These are phyloP conservation scores for Sorex maritimensis DNA, from an alignment of 2,797 vertebrate genomes.

Conservation along the genomic window DNA sequence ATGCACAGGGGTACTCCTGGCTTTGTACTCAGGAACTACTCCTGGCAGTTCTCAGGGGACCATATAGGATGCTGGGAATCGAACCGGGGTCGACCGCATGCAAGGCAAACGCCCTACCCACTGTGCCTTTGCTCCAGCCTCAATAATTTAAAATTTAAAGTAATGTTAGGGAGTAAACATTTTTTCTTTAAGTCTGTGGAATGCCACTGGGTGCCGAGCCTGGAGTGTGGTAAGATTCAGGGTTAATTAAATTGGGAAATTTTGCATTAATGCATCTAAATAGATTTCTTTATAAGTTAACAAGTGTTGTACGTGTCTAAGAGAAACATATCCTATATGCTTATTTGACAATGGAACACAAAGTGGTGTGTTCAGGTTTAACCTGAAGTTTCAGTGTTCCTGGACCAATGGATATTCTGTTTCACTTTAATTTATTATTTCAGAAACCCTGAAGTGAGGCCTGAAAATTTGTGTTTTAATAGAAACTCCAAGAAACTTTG, in stretches of 20 bases:
- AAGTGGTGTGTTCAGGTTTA: neutral
- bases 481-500: neutral
- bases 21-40: too few relatives aligned
- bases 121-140: too few relatives aligned
- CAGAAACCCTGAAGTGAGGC: neutral
- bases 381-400: neutral
- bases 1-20: too few relatives aligned
- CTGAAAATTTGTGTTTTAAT: neutral
- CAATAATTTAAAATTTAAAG: too few relatives aligned
- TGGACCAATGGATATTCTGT: neutral
- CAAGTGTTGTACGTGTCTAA: neutral
- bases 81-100: too few relatives aligned
- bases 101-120: too few relatives aligned
- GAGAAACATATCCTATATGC: neutral
- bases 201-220: neutral
- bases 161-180: neutral
- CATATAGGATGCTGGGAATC: too few relatives aligned
- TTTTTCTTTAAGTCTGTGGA: conserved; percentile 31
- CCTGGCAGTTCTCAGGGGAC: too few relatives aligned
- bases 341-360: neutral
- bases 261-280: neutral
- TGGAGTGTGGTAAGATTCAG: neutral
- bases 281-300: conserved; percentile 46
- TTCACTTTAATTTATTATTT: neutral
- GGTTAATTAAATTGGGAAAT: conserved; percentile 48